These are phyloP conservation scores for Eristalis arbustorum DNA, from an alignment of 2,888 invertebrate genomes.

Conservation along the genomic window DNA sequence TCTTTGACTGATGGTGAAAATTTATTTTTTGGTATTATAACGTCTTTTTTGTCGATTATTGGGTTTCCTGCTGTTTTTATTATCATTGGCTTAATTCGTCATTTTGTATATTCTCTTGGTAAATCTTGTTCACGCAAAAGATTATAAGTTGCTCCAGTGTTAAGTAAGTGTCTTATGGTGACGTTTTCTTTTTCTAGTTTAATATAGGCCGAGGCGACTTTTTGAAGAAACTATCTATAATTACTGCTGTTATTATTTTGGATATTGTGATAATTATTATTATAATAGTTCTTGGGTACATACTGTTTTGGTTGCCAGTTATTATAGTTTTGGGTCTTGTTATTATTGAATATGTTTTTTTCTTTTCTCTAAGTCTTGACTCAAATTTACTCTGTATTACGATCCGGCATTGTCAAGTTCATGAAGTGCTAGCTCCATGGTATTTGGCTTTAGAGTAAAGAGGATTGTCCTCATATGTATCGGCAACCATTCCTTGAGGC, in stretches of 20 bases:
- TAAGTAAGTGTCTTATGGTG: slow-evolving; percentile 11
- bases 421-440: too few species aligned
- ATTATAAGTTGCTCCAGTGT: not conserved
- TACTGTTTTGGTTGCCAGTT: slow-evolving; percentile 1
- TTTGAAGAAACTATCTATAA: not conserved
- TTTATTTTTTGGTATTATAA: too few species aligned
- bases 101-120: slow-evolving; percentile 8
- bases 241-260: not conserved
- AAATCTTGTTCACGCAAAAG: slow-evolving; percentile 20
- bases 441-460: too few species aligned
- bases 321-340: not conserved
- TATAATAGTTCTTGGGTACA: not conserved
- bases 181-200: not conserved
- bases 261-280: not conserved
- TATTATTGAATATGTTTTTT: not conserved
- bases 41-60: not conserved
- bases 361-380: not conserved
- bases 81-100: not conserved
- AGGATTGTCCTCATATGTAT: too few species aligned
- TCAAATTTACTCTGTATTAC: too few species aligned
- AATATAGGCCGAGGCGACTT: slow-evolving; percentile 3
- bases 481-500: too few species aligned
- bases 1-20: too few species aligned
- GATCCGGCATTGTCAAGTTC: too few species aligned
- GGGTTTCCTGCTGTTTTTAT: not conserved